phyloP scores from a whole-genome alignment of 2,113 vertebrate species.

The Mesitornis unicolor region DNA sequence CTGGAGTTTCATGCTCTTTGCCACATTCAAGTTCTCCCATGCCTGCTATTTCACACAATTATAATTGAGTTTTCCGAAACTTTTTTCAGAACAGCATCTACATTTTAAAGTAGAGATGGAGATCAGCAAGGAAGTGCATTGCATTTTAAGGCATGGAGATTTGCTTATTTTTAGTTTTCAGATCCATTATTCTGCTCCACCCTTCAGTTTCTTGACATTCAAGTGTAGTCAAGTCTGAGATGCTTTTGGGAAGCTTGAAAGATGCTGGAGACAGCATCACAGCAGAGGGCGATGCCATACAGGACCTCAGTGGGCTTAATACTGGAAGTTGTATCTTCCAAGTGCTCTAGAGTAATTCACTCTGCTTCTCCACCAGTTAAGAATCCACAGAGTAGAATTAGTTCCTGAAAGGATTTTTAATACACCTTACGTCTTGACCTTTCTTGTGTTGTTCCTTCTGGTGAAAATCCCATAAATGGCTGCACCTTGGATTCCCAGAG shows the following conservation, averaged over 20 bases:
- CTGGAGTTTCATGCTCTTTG: not conserved
- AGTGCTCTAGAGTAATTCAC: not conserved
- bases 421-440: not conserved
- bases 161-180: not conserved
- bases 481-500: not conserved
- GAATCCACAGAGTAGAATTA: not conserved
- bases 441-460: not conserved
- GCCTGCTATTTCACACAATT: not conserved
- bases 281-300: accelerated
- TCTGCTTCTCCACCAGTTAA: not conserved
- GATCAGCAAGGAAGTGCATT: too few relatives aligned
- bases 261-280: not conserved
- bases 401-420: not conserved
- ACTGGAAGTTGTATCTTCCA: not conserved
- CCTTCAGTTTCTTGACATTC: not conserved
- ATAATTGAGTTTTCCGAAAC: not conserved
- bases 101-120: not conserved
- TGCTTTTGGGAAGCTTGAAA: not conserved
- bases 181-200: not conserved
- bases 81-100: not conserved
- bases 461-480: not conserved
- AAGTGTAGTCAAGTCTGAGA: not conserved
- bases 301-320: not conserved
- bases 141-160: not conserved
- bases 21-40: not conserved